Base-by-base conservation (phyloP, 2,888 invertebrate genomes). In the Agriotes lineatus region DNA sequence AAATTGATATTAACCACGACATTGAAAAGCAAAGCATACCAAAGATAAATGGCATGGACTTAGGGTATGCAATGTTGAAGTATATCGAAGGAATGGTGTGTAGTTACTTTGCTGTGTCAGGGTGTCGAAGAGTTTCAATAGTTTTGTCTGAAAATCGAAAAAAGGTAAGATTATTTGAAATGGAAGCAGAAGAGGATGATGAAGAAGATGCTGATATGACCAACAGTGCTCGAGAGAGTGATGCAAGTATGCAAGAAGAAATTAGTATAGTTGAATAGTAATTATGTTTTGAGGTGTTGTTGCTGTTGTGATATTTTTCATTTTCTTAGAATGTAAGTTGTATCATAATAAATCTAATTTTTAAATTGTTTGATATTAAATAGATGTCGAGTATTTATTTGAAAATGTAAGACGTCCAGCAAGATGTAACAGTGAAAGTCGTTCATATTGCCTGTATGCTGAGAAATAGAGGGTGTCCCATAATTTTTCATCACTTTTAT, bases 161-260 rank as follows among this genome's bases (percentile, higher is more conserved):
- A 67, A 93, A 95, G 82, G 93, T 97, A 44, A 88, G 95, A 70
- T 88, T 96, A 52, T 94, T 94, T 81, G 96, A 97, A 83, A 96
- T 96, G 91, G 97, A 97, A 85, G 93, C 92, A 0, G 96, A 96
- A 80, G 96, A 95, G 19, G 94, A 94, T 64, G 95, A 95, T 65
- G 96, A 97, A 71, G 96, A 96, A 62, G 93, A 93, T 58, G 89
- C 84, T 2, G 86, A 86, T 16, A 85, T 82, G 74, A 81, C 81
- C 1, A 79, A 71, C 39, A 81, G 77, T 71, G 77, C 76, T 4
- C 69, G 74, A 35, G 75, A 74, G 58, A 78, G 76, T 71, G 80
- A 74, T 66, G 62, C 70, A 10, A 73, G 74, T 50, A 74, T 73
- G 74, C 71, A 67, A 12, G 68, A 72, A 37, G 67, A 72, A 9